These are phyloP conservation scores for Rhodophaea formosa DNA, from an alignment of 2,888 invertebrate species.

Conservation along the genomic window DNA sequence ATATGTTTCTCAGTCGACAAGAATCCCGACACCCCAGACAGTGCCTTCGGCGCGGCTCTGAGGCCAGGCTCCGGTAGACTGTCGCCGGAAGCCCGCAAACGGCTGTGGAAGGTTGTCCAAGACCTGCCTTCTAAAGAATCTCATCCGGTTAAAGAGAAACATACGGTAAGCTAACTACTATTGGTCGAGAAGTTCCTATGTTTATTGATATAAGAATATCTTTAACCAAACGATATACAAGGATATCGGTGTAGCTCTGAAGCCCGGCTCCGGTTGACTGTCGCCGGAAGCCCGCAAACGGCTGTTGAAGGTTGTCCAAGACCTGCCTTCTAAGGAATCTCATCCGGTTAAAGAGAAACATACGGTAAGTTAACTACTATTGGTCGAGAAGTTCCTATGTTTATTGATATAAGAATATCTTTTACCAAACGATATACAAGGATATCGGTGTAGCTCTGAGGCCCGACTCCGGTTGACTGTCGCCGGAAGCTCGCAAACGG, in stretches of 20 bases:
- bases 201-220: too few species aligned
- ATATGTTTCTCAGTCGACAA: constrained; percentile 48
- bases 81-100: constrained; percentile 64
- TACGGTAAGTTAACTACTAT: constrained; percentile 50
- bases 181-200: too few species aligned
- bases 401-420: too few species aligned
- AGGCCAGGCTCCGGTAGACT: constrained; percentile 57
- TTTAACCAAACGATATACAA: too few species aligned
- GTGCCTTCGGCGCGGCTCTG: constrained; percentile 67
- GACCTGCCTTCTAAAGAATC: constrained; percentile 51
- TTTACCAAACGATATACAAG: too few species aligned
- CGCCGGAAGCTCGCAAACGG: constrained; percentile 63
- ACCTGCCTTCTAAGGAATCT: constrained; percentile 49
- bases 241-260: constrained; percentile 65
- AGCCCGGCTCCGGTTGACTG: constrained; percentile 57
- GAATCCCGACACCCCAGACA: constrained; percentile 62
- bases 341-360: constrained; percentile 38
- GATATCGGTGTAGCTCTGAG: constrained; percentile 66
- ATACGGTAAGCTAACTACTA: constrained; percentile 52
- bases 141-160: constrained; percentile 35
- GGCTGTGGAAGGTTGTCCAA: constrained; percentile 62
- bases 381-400: too few species aligned
- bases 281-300: constrained; percentile 66
- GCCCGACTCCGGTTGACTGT: constrained; percentile 57
- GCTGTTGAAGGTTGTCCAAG: constrained; percentile 61